A percentile compares a stretch with the other conserved stretches of the same genome.
These are phyloP conservation scores for chimpanzee (Pan troglodytes) DNA, from an alignment of 2,113 vertebrate genomes.

Conservation along the genomic window NHGRI_mPanTro3-v2.1_pri NC_072418.2:5441001-5441500, in stretches of 20 bases:
- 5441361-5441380: background rate
- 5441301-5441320: background rate
- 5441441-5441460: background rate
- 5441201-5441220: background rate
- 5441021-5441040: background rate
- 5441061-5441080: background rate
- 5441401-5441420: background rate
- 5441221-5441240: slow-evolving; percentile 23
- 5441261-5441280: background rate
- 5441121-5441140: rapidly evolving
- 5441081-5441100: background rate
- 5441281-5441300: too few relatives aligned
- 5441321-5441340: background rate
- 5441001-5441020: background rate
- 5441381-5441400: background rate
- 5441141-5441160: background rate
- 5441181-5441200: background rate
- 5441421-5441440: background rate
- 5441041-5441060: background rate
- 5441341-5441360: background rate
- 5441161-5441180: background rate
- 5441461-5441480: background rate
- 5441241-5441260: background rate
- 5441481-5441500: background rate
- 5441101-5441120: background rate